A percentile compares a stretch with the other conserved stretches of the same genome.
Conservation (phyloP, 2,797 vertebrate species). For the Otolemur crassicaudatus region DNA sequence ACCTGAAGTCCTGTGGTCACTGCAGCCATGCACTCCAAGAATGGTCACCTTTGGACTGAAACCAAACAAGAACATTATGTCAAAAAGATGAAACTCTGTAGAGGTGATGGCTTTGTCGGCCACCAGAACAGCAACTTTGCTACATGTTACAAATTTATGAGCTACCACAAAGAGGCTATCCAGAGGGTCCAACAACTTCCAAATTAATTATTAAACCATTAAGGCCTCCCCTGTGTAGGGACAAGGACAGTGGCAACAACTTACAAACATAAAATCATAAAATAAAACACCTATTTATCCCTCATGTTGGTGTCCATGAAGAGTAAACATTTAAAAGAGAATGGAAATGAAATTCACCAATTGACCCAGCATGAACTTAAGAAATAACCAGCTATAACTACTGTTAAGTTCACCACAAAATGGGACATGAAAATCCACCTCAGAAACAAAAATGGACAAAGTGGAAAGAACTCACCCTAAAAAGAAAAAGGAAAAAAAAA, state of each 20-base stretch:
- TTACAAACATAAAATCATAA: neutral
- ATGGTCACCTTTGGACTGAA: neutral
- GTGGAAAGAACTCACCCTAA: no score
- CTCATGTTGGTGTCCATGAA: neutral
- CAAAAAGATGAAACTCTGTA: neutral
- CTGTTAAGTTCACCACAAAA: neutral
- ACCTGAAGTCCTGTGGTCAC: neutral
- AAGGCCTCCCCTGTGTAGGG: neutral
- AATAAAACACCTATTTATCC: neutral
- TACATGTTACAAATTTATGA: neutral
- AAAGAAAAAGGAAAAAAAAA: neutral
- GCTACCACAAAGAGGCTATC: neutral
- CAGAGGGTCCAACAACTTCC: neutral
- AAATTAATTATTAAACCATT: neutral
- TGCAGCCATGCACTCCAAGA: neutral
- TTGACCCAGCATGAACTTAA: neutral
- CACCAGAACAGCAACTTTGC: neutral
- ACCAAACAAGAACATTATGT: neutral
- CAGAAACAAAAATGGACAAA: neutral
- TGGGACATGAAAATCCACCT: neutral
- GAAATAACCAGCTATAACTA: neutral
- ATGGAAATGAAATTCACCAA: neutral
- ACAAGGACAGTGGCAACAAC: neutral
- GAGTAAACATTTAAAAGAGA: neutral
- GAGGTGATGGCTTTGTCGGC: neutral